phyloP scores from a whole-genome alignment of 1,140 invertebrate genomes.

The Ceratina calcarata region DNA sequence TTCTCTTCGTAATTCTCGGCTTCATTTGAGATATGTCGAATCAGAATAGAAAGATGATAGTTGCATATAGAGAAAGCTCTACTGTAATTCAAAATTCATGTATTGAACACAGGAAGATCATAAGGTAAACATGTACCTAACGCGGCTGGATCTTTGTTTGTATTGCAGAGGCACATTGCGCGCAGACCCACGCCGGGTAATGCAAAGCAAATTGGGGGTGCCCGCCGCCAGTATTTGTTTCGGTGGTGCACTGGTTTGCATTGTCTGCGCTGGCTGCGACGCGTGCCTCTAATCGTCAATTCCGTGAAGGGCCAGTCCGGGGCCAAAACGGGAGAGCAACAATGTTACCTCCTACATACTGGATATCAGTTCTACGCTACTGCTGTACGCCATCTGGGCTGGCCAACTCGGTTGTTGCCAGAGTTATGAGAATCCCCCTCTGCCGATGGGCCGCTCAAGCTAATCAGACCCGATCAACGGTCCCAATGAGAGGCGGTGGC shows the following conservation, averaged over 20 bases:
- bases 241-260: conserved; percentile 79
- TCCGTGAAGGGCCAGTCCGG: conserved; percentile 68
- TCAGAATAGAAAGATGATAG: too few species aligned
- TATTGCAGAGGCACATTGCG: conserved; percentile 81
- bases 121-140: conserved; percentile 71
- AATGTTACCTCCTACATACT: conserved; percentile 73
- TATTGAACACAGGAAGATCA: conserved; percentile 60
- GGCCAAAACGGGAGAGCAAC: conserved; percentile 68
- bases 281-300: conserved; percentile 79
- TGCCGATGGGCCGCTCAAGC: conserved; percentile 73
- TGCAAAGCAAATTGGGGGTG: conserved; percentile 79
- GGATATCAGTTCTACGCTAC: conserved; percentile 75
- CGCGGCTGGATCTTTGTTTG: conserved; percentile 81
- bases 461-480: conserved; percentile 73
- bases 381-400: conserved; percentile 74
- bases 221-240: conserved; percentile 73
- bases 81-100: conserved; percentile 51
- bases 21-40: conserved; percentile 1
- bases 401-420: conserved; percentile 76
- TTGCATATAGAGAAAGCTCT: conserved; percentile 24
- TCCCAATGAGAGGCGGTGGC: conserved; percentile 76
- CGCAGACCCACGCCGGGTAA: conserved; percentile 80
- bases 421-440: conserved; percentile 69
- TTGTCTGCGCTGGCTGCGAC: conserved; percentile 81
- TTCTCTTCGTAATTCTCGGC: conserved; percentile 21